Percentiles rank a stretch among this genome's conserved stretches.
phyloP scores from a whole-genome alignment of 1,140 invertebrate species.

The Sinella curviseta region DNA sequence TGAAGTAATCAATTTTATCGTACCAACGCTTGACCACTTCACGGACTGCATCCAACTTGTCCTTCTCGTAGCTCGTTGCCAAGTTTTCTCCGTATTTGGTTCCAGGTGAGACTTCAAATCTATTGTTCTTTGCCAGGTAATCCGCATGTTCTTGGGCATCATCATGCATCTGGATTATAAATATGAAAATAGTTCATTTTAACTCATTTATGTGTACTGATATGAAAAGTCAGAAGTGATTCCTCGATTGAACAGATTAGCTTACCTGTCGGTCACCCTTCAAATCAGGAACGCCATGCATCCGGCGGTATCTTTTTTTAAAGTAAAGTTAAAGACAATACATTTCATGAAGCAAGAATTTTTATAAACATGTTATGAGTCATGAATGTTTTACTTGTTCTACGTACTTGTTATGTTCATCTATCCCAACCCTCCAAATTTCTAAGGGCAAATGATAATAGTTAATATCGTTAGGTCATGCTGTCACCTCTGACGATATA shows the following conservation, averaged over 20 bases:
- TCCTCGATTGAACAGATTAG: no score
- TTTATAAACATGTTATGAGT: no score
- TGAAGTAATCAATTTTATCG: constrained; percentile 30
- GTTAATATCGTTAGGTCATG: neutral
- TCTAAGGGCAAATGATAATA: neutral
- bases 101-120: neutral
- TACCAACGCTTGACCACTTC: constrained; percentile 36
- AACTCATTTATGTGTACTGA: neutral
- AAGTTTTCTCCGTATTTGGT: constrained; percentile 37
- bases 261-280: neutral
- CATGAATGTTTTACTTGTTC: no score
- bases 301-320: no score
- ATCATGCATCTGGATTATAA: constrained; percentile 5
- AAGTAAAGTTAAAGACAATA: no score
- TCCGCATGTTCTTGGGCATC: constrained; percentile 26
- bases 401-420: constrained; percentile 15
- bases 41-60: constrained; percentile 20
- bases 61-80: constrained; percentile 19
- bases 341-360: no score
- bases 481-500: no score
- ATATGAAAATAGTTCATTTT: neutral
- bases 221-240: neutral
- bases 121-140: constrained; percentile 8
- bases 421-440: neutral
- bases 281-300: constrained; percentile 3